Evolutionary conservation across 2,113 vertebrate species (phyloP), one percentile per base, ranked within the genome.

Genomic region (Menidia beryllina): DNA sequence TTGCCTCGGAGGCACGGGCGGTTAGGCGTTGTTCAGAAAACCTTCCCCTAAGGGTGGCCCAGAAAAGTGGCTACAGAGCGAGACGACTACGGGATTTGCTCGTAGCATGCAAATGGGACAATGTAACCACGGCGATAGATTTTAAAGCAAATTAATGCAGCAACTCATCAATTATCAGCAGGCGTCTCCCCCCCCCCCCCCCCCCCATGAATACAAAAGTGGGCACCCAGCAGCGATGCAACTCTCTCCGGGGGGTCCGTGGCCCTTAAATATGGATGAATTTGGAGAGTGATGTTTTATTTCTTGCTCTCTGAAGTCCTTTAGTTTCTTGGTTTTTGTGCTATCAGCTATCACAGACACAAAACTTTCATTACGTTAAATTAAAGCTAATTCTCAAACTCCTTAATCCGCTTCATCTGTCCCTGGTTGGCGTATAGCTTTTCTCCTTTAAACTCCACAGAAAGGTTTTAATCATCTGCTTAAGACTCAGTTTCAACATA

Each of bases 91-190:
- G 75, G 82, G 53, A 92, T 89, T 84, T 83, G 85, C 81, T 82
- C 87, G 86, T 66, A 76, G 75, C 26, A 38, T 82, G 69, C 81
- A 85, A 88, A 87, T 73, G 76, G 76, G 60, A 83, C 58, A 79
- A 83, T 77, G 58, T 65, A 70, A 83, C 7, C 30, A 86, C 80
- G 81, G 82, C 90, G 81, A 91, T 83, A 85, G 83, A 60, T 72
- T 83, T 86, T 77, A 76, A 75, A 76, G 79, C 81, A 82, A 84
- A 89, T 91, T 78, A 92, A 83, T 53, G 77, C 56, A 70, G 61
- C 80, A 23, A 53, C 61, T 58, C 72, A 66, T 83, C 77, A 77
- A 90, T 90, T 92, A 82, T 91, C 90, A 88, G 89, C 85, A 48
- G 82, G 74, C 62, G 20, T 24, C 78, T 77, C 55, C 67, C 50